phyloP scores from a whole-genome alignment of 2,888 invertebrate genomes.

The Acleris sparsana region DNA sequence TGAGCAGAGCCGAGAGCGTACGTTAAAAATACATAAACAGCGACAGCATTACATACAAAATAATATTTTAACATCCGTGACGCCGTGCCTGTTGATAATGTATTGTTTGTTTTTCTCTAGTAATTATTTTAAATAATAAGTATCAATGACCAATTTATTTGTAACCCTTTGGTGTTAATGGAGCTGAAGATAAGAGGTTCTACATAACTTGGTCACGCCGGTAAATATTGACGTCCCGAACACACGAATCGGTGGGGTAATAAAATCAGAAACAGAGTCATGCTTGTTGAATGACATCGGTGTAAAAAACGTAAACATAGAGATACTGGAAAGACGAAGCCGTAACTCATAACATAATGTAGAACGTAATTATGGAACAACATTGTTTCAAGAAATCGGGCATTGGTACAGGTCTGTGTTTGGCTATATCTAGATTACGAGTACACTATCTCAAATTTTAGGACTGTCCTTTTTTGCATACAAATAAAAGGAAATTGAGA shows the following conservation, averaged over 20 bases:
- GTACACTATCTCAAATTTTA: too few relatives aligned
- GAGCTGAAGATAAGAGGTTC: slow-evolving; percentile 1
- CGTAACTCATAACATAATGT: too few relatives aligned
- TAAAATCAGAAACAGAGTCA: slow-evolving; percentile 35
- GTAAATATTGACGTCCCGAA: slow-evolving; percentile 31
- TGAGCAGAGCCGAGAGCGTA: neutral
- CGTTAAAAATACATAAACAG: slow-evolving; percentile 10
- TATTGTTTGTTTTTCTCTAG: slow-evolving; percentile 16
- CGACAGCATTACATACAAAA: slow-evolving; percentile 13
- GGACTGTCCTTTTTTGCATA: too few relatives aligned
- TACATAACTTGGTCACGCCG: slow-evolving; percentile 2
- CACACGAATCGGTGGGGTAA: slow-evolving; percentile 33
- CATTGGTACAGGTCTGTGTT: too few relatives aligned
- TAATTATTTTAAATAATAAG: slow-evolving; percentile 20
- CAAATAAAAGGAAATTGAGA: too few relatives aligned
- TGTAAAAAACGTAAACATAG: slow-evolving; percentile 21
- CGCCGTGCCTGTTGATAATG: slow-evolving; percentile 16
- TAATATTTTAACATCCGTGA: slow-evolving; percentile 16
- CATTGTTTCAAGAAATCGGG: too few relatives aligned
- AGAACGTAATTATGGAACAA: too few relatives aligned
- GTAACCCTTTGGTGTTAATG: neutral
- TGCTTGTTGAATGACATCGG: slow-evolving; percentile 32
- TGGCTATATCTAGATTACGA: too few relatives aligned
- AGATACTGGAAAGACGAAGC: slow-evolving; percentile 13
- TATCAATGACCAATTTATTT: slow-evolving; percentile 11